Evolutionary conservation across 1,140 invertebrate genomes (phyloP).

Genomic region (Lepidotrigona ventralis): DNA sequence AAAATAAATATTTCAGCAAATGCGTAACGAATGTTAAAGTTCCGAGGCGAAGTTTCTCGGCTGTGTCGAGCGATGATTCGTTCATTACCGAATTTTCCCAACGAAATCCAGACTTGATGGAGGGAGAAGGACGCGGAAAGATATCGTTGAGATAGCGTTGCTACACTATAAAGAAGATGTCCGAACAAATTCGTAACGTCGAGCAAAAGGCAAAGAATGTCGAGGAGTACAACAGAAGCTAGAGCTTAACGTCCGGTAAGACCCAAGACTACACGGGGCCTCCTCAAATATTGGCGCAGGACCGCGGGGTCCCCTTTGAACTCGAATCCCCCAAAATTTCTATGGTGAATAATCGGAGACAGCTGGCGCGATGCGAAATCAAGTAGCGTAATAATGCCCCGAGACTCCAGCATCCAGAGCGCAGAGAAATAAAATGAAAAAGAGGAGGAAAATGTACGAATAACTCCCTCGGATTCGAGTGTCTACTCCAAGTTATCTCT

Average conservation of each 20-base stretch:
- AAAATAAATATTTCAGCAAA: slow-evolving; percentile 20
- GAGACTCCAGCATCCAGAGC: slow-evolving; percentile 43
- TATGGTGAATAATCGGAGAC: slow-evolving; percentile 77
- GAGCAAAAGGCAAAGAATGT: slow-evolving; percentile 9
- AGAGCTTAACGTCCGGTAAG: slow-evolving; percentile 67
- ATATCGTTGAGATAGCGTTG: not conserved
- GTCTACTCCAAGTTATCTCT: not conserved
- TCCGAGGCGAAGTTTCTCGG: not conserved
- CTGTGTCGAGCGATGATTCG: not conserved
- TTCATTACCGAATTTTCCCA: not conserved
- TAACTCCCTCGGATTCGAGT: slow-evolving; percentile 34
- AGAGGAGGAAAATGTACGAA: slow-evolving; percentile 58
- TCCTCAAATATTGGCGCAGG: slow-evolving; percentile 78
- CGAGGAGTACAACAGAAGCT: slow-evolving; percentile 20
- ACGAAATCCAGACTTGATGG: not conserved
- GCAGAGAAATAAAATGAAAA: slow-evolving; percentile 52
- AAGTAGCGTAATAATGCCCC: slow-evolving; percentile 78
- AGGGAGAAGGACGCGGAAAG: not conserved
- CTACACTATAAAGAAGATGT: not conserved
- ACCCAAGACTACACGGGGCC: slow-evolving; percentile 63
- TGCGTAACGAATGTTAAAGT: not conserved
- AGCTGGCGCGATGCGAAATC: slow-evolving; percentile 78
- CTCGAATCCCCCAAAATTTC: slow-evolving; percentile 73
- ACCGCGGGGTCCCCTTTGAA: slow-evolving; percentile 73
- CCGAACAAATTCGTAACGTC: slow-evolving; percentile 27